phyloP scores from a whole-genome alignment of 2,888 invertebrate genomes.

The Ernsta delagoae region DNA sequence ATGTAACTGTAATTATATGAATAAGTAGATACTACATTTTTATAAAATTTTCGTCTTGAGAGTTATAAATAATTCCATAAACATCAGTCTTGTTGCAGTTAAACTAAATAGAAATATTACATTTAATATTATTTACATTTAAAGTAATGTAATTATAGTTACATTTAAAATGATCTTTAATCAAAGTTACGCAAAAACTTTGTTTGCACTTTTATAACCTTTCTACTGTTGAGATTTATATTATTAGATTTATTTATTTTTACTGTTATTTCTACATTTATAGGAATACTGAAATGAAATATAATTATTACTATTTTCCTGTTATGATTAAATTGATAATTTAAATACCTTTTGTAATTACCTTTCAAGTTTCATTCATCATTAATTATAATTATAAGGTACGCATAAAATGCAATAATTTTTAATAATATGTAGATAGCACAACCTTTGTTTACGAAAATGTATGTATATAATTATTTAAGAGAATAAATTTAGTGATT shows the following conservation, averaged over 20 bases:
- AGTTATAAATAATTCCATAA: not conserved
- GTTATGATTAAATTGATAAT: constrained; percentile 12
- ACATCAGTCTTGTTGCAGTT: not conserved
- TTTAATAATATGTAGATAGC: constrained; percentile 62
- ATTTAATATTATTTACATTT: not conserved
- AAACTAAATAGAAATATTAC: not conserved
- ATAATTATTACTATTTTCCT: constrained; percentile 2
- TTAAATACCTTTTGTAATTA: constrained; percentile 17
- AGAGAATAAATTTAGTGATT: constrained; percentile 44
- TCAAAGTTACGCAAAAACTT: constrained; percentile 34
- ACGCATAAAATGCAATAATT: constrained; percentile 74
- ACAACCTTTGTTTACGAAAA: constrained; percentile 53
- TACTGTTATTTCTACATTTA: constrained; percentile 16
- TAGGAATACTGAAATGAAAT: constrained; percentile 8
- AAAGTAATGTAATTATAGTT: constrained; percentile 17
- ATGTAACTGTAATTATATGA: constrained; percentile 17
- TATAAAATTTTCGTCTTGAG: not conserved
- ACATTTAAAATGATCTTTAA: constrained; percentile 22
- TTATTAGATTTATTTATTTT: no score
- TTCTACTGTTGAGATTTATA: constrained; percentile 21
- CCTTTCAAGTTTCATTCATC: constrained; percentile 25
- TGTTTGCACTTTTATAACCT: constrained; percentile 29
- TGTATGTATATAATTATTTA: constrained; percentile 62
- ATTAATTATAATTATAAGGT: constrained; percentile 32
- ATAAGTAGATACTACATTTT: not conserved